A percentile compares a stretch with the other conserved stretches of the same genome.
phyloP scores from a whole-genome alignment of 2,797 vertebrate species.

The Acipenser transmontanus region DNA sequence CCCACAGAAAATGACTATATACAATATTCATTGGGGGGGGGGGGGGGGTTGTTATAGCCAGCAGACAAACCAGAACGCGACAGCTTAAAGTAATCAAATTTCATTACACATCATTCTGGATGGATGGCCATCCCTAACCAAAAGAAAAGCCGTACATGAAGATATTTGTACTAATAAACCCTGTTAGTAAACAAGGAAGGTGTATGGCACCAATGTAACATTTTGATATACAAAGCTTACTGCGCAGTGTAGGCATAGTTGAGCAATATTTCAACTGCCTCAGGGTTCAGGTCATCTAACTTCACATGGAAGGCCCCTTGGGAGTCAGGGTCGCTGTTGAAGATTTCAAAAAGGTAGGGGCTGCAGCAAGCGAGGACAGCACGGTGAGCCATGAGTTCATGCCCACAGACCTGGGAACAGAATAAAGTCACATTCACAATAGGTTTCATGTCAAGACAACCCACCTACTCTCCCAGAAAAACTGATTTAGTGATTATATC shows the following conservation, averaged over 20 bases:
- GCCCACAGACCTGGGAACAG: slow-evolving; percentile 80
- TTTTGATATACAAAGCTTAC: slow-evolving; percentile 53
- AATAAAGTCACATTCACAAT: too few relatives aligned
- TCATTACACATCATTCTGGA: too few relatives aligned
- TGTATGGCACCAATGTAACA: not conserved
- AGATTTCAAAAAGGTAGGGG: slow-evolving; percentile 96
- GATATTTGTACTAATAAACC: too few relatives aligned
- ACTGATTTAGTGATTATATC: not conserved
- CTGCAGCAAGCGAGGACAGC: slow-evolving; percentile 97
- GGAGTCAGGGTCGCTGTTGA: slow-evolving; percentile 87
- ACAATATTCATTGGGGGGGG: not conserved
- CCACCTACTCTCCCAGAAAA: not conserved
- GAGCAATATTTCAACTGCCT: slow-evolving; percentile 90
- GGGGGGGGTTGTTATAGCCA: not conserved
- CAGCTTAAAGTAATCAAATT: too few relatives aligned
- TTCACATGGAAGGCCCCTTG: slow-evolving; percentile 91
- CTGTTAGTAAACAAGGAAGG: not conserved
- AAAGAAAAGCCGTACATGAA: too few relatives aligned
- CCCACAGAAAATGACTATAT: too few relatives aligned
- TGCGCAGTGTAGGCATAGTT: slow-evolving; percentile 98
- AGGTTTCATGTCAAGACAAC: too few relatives aligned
- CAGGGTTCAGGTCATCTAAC: slow-evolving; percentile 92
- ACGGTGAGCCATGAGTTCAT: slow-evolving; percentile 92
- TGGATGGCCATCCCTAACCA: too few relatives aligned
- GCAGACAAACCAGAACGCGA: too few relatives aligned